Percentiles rank a stretch among this genome's conserved stretches.
Conservation (phyloP, 2,797 vertebrate genomes). For the Gymnocypris eckloni region DNA sequence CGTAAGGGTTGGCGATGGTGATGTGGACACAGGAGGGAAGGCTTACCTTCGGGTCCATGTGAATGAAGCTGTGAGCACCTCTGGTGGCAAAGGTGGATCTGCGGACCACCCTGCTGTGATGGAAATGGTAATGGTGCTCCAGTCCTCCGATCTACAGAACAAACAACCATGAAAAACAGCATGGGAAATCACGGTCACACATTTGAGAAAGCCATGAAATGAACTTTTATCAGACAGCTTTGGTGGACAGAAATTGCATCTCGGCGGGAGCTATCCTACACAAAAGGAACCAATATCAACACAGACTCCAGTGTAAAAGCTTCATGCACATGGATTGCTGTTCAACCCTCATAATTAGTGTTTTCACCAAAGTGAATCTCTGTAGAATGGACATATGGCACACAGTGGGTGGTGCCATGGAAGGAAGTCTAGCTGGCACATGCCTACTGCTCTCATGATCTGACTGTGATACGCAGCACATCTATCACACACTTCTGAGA, state of each 20-base stretch:
- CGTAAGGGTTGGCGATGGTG: not conserved
- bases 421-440: slow-evolving; percentile 22
- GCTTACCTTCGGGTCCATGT: slow-evolving; percentile 90
- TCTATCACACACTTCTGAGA: slow-evolving; percentile 6
- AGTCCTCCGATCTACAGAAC: slow-evolving; percentile 86
- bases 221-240: not conserved
- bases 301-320: not conserved
- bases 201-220: slow-evolving; percentile 14
- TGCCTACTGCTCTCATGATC: slow-evolving; percentile 21
- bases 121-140: slow-evolving; percentile 91
- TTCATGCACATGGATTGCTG: not conserved
- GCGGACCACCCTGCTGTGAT: slow-evolving; percentile 89
- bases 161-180: slow-evolving; percentile 48
- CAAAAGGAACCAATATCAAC: not conserved
- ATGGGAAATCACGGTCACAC: not conserved
- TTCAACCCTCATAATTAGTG: not conserved
- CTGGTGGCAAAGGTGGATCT: slow-evolving; percentile 81
- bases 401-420: slow-evolving; percentile 36
- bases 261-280: not conserved
- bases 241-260: slow-evolving; percentile 9
- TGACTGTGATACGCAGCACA: slow-evolving; percentile 15
- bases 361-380: slow-evolving; percentile 19
- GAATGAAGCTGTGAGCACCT: slow-evolving; percentile 88
- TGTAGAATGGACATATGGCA: slow-evolving; percentile 42
- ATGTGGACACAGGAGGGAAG: not conserved